Conservation (phyloP, 2,888 invertebrate species). For the Colletes collaris region DNA sequence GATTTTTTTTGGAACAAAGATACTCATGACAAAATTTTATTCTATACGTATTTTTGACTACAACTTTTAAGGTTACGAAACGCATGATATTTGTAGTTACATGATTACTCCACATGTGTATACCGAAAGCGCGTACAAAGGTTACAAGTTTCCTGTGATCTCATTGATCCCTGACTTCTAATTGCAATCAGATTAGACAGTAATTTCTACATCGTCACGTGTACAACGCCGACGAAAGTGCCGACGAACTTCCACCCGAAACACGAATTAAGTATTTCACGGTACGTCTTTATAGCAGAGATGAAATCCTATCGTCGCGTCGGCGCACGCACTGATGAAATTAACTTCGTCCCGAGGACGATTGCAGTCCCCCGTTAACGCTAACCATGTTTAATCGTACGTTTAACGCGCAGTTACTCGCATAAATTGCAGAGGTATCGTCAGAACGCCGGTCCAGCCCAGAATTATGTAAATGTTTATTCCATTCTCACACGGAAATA, state of each 20-base stretch:
- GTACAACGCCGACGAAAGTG: neutral
- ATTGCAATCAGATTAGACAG: conserved; percentile 65
- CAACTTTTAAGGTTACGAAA: too few species aligned
- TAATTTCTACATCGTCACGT: conserved; percentile 2
- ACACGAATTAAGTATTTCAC: conserved; percentile 26
- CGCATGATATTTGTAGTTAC: too few species aligned
- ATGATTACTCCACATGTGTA: neutral
- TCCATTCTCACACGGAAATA: conserved; percentile 2
- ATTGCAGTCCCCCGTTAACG: neutral
- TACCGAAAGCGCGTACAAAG: conserved; percentile 6
- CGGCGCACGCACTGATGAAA: conserved; percentile 13
- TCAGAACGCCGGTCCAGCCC: neutral
- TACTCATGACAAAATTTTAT: too few species aligned
- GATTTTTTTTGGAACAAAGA: too few species aligned
- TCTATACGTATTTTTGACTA: too few species aligned
- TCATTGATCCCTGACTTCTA: conserved; percentile 56
- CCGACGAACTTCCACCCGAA: neutral
- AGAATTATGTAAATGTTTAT: conserved; percentile 41
- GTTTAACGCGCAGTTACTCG: conserved; percentile 18
- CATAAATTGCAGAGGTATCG: conserved; percentile 25
- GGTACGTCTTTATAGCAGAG: neutral
- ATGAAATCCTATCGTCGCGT: conserved; percentile 32
- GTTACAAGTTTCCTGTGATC: conserved; percentile 34
- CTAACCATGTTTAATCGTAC: conserved; percentile 34
- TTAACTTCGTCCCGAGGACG: conserved; percentile 23